Percentiles rank a stretch among this genome's conserved stretches.
phyloP scores from a whole-genome alignment of 2,797 vertebrate genomes.

The Malurus splendens region DNA sequence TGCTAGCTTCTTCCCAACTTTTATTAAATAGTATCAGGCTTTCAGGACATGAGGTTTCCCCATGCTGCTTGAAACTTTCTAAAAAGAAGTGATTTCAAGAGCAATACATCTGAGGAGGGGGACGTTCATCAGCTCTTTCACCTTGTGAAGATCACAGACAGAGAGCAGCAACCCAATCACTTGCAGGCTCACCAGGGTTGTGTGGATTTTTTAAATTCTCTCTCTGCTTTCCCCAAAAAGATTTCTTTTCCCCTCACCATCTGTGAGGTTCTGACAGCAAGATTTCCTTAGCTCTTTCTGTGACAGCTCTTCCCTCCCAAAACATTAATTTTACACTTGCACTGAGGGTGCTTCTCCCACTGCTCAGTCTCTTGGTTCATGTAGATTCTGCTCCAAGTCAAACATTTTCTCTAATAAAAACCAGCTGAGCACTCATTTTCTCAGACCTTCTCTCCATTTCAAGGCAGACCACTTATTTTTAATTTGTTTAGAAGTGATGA shows the following conservation, averaged over 20 bases:
- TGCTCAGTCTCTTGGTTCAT: background rate
- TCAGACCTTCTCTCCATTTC: background rate
- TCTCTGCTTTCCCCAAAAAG: background rate
- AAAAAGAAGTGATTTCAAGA: background rate
- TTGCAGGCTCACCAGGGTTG: background rate
- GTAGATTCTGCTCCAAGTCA: background rate
- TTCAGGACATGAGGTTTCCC: background rate
- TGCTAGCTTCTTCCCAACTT: background rate
- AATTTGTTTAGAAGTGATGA: background rate
- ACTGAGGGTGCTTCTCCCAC: background rate
- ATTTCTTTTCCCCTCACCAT: background rate
- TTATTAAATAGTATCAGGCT: background rate
- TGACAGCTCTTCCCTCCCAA: background rate
- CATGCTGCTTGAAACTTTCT: background rate
- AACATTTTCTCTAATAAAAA: background rate
- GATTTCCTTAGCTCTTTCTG: background rate
- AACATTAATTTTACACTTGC: background rate
- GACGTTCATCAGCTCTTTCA: background rate
- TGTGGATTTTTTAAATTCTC: background rate
- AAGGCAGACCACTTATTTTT: background rate
- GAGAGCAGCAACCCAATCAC: background rate
- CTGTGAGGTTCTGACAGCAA: background rate
- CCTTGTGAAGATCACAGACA: background rate
- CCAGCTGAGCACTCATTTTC: background rate
- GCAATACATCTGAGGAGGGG: background rate